Conservation (phyloP, 2,113 vertebrate species). For the Pongo pygmaeus region DNA sequence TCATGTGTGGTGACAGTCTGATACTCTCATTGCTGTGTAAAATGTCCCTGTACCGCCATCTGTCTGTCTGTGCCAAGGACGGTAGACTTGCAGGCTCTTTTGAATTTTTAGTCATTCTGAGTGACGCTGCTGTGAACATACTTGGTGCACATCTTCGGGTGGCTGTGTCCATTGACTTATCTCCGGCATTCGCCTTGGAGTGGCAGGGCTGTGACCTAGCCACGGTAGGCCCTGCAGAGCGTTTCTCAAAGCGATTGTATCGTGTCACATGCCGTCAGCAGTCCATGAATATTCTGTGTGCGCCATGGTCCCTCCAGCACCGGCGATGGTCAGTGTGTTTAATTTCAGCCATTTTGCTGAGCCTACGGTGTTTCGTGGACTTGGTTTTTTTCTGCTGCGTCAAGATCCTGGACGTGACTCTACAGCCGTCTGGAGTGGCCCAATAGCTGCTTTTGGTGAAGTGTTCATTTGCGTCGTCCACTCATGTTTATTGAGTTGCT, state of each 20-base stretch:
- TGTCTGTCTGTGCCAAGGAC: not conserved
- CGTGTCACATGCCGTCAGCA: rapidly evolving
- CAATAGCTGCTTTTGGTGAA: rapidly evolving
- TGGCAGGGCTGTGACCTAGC: rapidly evolving
- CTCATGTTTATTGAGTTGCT: rapidly evolving
- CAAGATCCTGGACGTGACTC: rapidly evolving
- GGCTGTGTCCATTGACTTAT: rapidly evolving
- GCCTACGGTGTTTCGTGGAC: rapidly evolving
- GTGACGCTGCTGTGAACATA: rapidly evolving
- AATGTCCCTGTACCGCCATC: rapidly evolving
- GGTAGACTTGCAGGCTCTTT: rapidly evolving
- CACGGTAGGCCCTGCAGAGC: rapidly evolving
- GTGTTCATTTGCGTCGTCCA: rapidly evolving
- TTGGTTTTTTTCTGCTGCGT: not conserved
- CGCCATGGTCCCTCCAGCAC: rapidly evolving
- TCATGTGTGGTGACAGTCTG: rapidly evolving
- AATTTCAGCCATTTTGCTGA: rapidly evolving
- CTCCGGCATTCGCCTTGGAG: rapidly evolving
- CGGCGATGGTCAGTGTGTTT: rapidly evolving
- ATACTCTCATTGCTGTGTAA: rapidly evolving
- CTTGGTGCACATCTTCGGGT: not conserved
- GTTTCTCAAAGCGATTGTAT: rapidly evolving
- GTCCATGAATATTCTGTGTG: rapidly evolving
- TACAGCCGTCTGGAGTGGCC: not conserved
- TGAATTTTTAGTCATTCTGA: rapidly evolving